Evolutionary conservation across 2,888 invertebrate genomes (phyloP).

Genomic region (Entomobrya multifasciata): DNA sequence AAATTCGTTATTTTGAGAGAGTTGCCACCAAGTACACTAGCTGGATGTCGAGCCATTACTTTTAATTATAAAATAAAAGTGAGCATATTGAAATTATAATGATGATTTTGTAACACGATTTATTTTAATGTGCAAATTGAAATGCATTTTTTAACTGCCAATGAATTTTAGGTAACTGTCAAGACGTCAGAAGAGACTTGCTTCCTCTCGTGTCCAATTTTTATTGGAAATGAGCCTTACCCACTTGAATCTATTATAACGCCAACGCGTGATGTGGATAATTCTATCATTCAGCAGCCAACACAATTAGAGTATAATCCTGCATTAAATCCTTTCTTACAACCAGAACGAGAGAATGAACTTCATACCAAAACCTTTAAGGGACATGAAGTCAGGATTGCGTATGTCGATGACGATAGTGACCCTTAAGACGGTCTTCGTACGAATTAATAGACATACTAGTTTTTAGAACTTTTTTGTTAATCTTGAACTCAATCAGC

Average conservation of each 20-base stretch:
- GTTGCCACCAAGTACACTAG: constrained; percentile 30
- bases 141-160: no score
- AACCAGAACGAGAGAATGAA: background rate
- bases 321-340: constrained; percentile 46
- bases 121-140: no score
- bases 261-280: background rate
- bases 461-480: no score
- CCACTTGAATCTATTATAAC: no score
- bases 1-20: background rate
- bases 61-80: constrained; percentile 31
- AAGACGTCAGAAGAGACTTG: background rate
- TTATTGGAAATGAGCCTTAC: constrained; percentile 36
- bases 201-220: background rate
- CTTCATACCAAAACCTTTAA: no score
- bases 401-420: background rate
- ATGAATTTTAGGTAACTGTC: constrained; percentile 6
- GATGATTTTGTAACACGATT: no score
- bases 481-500: no score
- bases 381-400: no score
- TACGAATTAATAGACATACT: no score
- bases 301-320: constrained; percentile 19
- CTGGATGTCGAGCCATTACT: constrained; percentile 29
- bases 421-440: background rate
- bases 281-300: background rate
- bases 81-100: background rate